These are phyloP conservation scores for Pseudomyrmex flavicornis DNA, from an alignment of 1,140 invertebrate species.

Conservation along the genomic window DNA sequence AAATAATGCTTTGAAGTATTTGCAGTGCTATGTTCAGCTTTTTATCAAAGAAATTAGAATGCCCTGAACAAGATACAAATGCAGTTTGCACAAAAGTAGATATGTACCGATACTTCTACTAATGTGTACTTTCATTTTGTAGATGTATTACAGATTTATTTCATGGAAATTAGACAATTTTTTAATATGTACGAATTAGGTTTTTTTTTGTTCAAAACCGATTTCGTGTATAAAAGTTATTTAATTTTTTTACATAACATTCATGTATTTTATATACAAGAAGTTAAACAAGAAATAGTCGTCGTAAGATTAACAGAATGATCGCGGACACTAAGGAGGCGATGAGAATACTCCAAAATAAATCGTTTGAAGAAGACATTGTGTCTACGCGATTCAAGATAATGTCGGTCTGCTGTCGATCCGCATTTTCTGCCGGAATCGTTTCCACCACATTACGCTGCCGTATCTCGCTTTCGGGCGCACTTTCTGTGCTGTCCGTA, in stretches of 20 bases:
- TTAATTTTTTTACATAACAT: conserved; percentile 67
- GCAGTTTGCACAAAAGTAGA: conserved; percentile 32
- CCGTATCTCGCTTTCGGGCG: conserved; percentile 74
- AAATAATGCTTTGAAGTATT: no score
- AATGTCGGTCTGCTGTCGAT: conserved; percentile 74
- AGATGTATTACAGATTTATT: conserved; percentile 45
- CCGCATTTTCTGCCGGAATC: conserved; percentile 63
- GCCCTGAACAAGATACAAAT: conserved; percentile 13
- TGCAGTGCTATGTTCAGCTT: no score
- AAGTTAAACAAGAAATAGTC: conserved; percentile 81
- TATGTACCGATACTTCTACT: conserved; percentile 42
- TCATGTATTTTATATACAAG: conserved; percentile 51
- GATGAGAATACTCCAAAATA: conserved; percentile 82
- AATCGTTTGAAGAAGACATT: conserved; percentile 81
- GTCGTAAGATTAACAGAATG: conserved; percentile 80
- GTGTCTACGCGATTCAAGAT: conserved; percentile 76
- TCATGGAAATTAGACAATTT: conserved; percentile 42
- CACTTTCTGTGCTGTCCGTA: conserved; percentile 51
- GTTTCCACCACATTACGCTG: conserved; percentile 78
- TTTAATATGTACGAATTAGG: conserved; percentile 58
- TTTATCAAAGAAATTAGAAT: conserved; percentile 1
- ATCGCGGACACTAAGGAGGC: conserved; percentile 80
- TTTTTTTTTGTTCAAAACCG: conserved; percentile 69
- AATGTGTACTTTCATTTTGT: conserved; percentile 41
- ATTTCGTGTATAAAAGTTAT: conserved; percentile 75